Base-by-base conservation (phyloP, 2,797 vertebrate species). In the Anolis apletophallus region DNA sequence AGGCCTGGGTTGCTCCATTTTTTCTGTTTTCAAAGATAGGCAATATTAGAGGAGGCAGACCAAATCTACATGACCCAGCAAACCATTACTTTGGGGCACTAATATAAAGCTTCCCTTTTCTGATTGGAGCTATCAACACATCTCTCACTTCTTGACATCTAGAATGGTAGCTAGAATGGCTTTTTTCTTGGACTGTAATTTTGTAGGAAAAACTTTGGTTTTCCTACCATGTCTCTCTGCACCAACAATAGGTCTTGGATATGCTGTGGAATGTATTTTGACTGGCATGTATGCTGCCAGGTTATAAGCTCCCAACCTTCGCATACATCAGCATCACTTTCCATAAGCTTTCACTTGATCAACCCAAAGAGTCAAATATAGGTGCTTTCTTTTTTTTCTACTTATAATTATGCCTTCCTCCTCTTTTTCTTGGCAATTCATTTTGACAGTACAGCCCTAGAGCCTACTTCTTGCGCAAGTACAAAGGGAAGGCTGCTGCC, bases 121-220 rank as follows among this genome's bases (percentile, higher is more conserved):
- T 83, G 29, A 59, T 13, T 36, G 34, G 23, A 57, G 40, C 19
- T 1, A 3, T 32, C 61, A 32, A 57, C 34, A 23, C 36, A 76
- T 29, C 73, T 76, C 57, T 36, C 19, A 36, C 73, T 34, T 21
- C 61, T 77, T 67, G 67, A 36, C 21, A 68, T n/a, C 67, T 17
- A 12, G 21, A 67, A 11, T 34, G 72, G 64, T 59, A 75, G 72
- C 17, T 84, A 19, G 54, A 50, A 40, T 61, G 13, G 72, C 17
- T 75, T 84, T 17, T 76, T n/a, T 34, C 40, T 52, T 52, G n/a
- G n/a, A 52, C 54, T 54, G 59, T 71, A 52, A 57, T 85, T 79
- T 68, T 57, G 14, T 46, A 71, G 23, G 7, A 40, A 32, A 46
- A 76, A 12, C 59, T 64, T 78, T 78, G 52, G 5, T 16, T 57